Conservation (phyloP, 2,797 vertebrate genomes). For the Clarias laeviceps region DNA sequence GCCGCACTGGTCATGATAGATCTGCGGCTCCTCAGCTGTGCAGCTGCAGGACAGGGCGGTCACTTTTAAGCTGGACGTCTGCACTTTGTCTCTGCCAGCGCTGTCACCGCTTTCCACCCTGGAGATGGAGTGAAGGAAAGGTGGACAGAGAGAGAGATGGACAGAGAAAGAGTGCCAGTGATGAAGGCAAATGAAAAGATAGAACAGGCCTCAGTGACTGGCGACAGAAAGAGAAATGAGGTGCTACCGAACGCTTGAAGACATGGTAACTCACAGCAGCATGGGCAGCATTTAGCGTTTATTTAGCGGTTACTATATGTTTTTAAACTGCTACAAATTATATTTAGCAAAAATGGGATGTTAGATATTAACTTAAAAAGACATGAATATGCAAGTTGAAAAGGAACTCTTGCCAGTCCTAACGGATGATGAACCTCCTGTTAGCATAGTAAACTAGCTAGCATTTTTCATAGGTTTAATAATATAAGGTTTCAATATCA, state of each 20-base stretch:
- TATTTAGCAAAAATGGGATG: not conserved
- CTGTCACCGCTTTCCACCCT: conserved; percentile 69
- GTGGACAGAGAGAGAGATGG: conserved; percentile 63
- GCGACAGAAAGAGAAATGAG: conserved; percentile 75
- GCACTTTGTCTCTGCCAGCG: conserved; percentile 78
- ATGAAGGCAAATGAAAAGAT: conserved; percentile 74
- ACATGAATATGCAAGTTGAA: not conserved
- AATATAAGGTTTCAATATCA: not conserved
- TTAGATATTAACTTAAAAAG: not conserved
- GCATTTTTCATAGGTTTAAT: not conserved
- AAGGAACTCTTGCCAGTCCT: not conserved
- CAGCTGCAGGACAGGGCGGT: conserved; percentile 74
- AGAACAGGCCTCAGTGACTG: conserved; percentile 67
- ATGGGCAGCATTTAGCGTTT: conserved; percentile 24
- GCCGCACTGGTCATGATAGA: conserved; percentile 68
- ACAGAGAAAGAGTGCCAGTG: conserved; percentile 67
- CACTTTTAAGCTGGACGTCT: conserved; percentile 75
- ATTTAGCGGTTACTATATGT: conserved; percentile 15
- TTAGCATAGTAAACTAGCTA: not conserved
- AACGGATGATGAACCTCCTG: not conserved
- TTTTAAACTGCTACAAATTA: not conserved
- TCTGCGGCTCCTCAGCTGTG: conserved; percentile 68
- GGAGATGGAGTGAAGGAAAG: conserved; percentile 62
- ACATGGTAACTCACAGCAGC: conserved; percentile 29
- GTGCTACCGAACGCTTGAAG: conserved; percentile 25